Conservation (phyloP, 2,888 invertebrate genomes). For the Octonoba sinensis region DNA sequence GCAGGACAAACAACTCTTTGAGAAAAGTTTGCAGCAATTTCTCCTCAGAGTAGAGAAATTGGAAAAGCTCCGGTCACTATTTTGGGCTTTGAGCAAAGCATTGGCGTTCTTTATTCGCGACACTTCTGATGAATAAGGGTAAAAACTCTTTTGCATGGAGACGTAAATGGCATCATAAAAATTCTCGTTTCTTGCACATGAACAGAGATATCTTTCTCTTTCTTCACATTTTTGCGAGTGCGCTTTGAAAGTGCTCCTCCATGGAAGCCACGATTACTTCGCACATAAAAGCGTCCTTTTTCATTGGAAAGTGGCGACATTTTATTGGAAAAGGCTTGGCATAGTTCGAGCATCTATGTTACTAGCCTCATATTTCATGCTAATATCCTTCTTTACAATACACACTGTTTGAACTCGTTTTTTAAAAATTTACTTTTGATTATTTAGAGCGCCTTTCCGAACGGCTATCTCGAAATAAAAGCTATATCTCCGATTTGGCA, state of each 20-base stretch:
- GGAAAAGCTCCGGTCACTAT: neutral
- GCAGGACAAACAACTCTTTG: too few species aligned
- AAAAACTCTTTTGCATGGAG: slow-evolving; percentile 6
- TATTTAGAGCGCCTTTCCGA: slow-evolving; percentile 1
- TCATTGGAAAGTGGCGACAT: slow-evolving; percentile 8
- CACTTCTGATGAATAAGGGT: slow-evolving; percentile 1
- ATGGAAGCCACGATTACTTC: neutral
- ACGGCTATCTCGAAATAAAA: neutral
- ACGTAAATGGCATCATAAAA: slow-evolving; percentile 6
- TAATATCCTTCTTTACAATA: slow-evolving; percentile 3
- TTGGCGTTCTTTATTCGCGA: neutral
- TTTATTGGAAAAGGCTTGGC: neutral
- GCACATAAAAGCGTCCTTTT: slow-evolving; percentile 6
- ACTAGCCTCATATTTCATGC: slow-evolving; percentile 6
- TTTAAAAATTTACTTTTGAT: neutral
- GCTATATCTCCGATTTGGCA: neutral
- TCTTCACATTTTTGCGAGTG: neutral
- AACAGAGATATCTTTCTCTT: neutral
- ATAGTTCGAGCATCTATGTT: neutral
- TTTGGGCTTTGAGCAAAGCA: neutral
- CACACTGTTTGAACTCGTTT: slow-evolving; percentile 2
- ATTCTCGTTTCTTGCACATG: slow-evolving; percentile 8
- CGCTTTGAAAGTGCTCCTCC: neutral
- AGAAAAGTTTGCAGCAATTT: too few species aligned
- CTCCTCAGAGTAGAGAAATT: too few species aligned